Evolutionary conservation across 2,113 vertebrate species (phyloP), one percentile per base, ranked within the genome.

Genomic region (Pterocles gutturalis): DNA sequence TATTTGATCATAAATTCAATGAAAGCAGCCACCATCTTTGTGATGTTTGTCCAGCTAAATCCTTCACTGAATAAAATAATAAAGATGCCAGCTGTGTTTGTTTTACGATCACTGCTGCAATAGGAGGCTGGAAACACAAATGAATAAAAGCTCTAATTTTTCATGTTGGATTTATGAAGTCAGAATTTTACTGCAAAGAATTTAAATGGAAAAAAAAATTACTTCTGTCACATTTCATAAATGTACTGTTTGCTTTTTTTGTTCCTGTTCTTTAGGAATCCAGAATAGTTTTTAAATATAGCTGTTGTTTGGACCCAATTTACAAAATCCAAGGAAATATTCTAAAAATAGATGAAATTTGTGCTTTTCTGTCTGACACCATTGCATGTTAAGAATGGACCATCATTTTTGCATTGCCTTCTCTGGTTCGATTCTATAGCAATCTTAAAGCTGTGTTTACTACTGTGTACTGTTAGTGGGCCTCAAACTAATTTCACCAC

Each of bases 1-100:
- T 97, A 98, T 98, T 98, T 98, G 97, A 98, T 98, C 98, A 98
- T 97, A 98, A 98, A 98, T 98, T 98, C 97, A 98, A 92, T 98
- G 96, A 98, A 98, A 98, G 97, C 96, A 98, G 80, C 91, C 89
- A 96, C 93, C 90, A 41, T 98, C 96, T 97, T 98, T 98, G 97
- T 98, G 98, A 98, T 98, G 97, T 97, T 98, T 98, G 97, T 98
- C 98, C 98, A 98, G 96, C 97, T 97, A 98, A 98, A 98, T 97
- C 96, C 97, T 98, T 98, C 92, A 93, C 95, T 97, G 97, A 90
- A 97, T 97, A 96, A 98, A 97, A 95, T 93, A 95, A 86, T 93
- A 96, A 96, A 97, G 95, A 94, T 90, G 65, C 93, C 97, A 98
- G 95, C 95, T 98, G 95, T 96, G 94, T 93, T 95, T 97, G 77